Conservation (phyloP, 1,140 invertebrate species). For the Hyles vespertilio region DNA sequence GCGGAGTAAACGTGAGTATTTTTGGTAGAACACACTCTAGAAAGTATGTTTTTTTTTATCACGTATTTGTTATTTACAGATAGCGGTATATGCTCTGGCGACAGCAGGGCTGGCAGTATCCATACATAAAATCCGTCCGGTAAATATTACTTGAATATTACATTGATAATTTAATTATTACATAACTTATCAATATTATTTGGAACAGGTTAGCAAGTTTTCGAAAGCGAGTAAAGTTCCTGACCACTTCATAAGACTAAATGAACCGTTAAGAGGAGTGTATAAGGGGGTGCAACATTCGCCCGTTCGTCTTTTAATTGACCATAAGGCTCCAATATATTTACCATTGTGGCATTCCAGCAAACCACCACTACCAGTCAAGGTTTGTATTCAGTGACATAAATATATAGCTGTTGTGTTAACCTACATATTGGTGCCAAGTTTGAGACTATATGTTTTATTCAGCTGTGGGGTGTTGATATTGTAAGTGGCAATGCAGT, state of each 20-base stretch:
- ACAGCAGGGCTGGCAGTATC: constrained; percentile 65
- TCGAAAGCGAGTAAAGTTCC: constrained; percentile 67
- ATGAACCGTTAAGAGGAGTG: constrained; percentile 57
- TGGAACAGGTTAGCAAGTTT: constrained; percentile 71
- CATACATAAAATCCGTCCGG: constrained; percentile 71
- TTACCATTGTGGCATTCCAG: constrained; percentile 74
- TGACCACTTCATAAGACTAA: constrained; percentile 62
- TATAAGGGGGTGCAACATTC: constrained; percentile 65
- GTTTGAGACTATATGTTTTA: constrained; percentile 18
- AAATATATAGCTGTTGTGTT: constrained; percentile 1
- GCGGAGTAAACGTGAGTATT: constrained; percentile 60
- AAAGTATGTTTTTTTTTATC: constrained; percentile 29
- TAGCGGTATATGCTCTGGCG: constrained; percentile 69
- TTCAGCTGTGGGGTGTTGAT: constrained; percentile 65
- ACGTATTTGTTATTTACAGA: constrained; percentile 54
- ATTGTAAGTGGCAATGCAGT: constrained; percentile 67
- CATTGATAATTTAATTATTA: constrained; percentile 28
- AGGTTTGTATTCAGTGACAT: constrained; percentile 46
- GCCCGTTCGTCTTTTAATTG: constrained; percentile 54
- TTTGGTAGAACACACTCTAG: constrained; percentile 12
- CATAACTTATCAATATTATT: constrained; percentile 36
- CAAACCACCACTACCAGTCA: constrained; percentile 69
- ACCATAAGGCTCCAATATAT: constrained; percentile 67
- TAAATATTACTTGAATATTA: constrained; percentile 33
- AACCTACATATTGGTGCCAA: constrained; percentile 20